Evolutionary conservation across 2,797 vertebrate genomes (phyloP).

Genomic region (Gallinago nigripennis): DNA sequence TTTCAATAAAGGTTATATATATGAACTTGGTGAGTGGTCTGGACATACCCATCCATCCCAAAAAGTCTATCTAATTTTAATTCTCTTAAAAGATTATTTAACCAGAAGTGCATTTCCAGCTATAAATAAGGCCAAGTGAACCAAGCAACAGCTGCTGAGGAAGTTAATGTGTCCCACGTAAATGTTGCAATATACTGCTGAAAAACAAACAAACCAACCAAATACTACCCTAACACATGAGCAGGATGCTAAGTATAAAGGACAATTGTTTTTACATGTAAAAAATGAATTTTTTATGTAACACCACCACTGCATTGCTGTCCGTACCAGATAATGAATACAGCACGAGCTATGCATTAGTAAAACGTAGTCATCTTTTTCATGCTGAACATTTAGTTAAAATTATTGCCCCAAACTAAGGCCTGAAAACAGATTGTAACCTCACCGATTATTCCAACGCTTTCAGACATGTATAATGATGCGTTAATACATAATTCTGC

Average conservation of each 20-base stretch:
- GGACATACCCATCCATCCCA: not conserved
- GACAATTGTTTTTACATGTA: not conserved
- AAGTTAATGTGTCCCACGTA: slow-evolving; percentile 48
- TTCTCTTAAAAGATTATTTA: slow-evolving; percentile 55
- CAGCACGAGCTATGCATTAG: not conserved
- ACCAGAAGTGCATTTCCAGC: slow-evolving; percentile 19
- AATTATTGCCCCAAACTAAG: slow-evolving; percentile 2
- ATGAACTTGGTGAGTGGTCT: slow-evolving; percentile 1
- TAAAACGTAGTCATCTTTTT: not conserved
- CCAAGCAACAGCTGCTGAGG: slow-evolving; percentile 50
- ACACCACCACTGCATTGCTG: not conserved
- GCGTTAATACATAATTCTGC: slow-evolving; percentile 26
- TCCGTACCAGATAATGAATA: not conserved
- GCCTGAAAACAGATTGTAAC: not conserved
- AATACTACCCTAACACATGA: not conserved
- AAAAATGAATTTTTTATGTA: not conserved
- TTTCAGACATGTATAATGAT: slow-evolving; percentile 14
- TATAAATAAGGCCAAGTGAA: slow-evolving; percentile 42
- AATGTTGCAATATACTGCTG: not conserved
- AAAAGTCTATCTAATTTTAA: slow-evolving; percentile 49
- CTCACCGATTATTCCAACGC: not conserved
- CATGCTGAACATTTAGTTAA: not conserved
- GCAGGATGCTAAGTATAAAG: not conserved
- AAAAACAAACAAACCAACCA: not conserved
- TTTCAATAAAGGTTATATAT: not conserved